Percentiles rank a stretch among this genome's conserved stretches.
These are phyloP conservation scores for Caenorhabditis sp. DNA, from an alignment of 2,888 invertebrate species.

Conservation along the genomic window DNA sequence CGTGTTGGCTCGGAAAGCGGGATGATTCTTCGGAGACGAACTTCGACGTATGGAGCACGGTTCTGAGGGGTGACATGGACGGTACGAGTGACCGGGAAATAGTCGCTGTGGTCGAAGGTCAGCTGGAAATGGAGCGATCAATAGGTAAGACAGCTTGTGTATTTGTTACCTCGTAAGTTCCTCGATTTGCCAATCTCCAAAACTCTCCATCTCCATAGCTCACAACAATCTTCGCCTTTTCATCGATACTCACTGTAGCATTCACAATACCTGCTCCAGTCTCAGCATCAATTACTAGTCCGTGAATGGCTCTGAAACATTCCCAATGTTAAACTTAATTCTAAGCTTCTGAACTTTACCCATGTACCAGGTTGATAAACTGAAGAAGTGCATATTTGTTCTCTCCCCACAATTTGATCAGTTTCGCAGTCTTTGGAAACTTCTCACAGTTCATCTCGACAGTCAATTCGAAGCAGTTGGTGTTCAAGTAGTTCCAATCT, in stretches of 20 bases:
- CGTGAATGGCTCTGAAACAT: slow-evolving; percentile 85
- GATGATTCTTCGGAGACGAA: slow-evolving; percentile 49
- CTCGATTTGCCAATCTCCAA: slow-evolving; percentile 94
- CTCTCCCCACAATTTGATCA: slow-evolving; percentile 91
- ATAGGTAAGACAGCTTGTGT: no score
- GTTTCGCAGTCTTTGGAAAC: slow-evolving; percentile 89
- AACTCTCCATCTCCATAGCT: slow-evolving; percentile 92
- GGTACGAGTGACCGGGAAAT: slow-evolving; percentile 65
- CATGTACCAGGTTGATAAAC: slow-evolving; percentile 90
- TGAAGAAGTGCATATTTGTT: slow-evolving; percentile 91
- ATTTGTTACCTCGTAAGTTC: slow-evolving; percentile 87
- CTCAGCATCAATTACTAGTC: slow-evolving; percentile 89
- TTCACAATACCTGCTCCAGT: slow-evolving; percentile 87
- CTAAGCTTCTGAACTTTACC: slow-evolving; percentile 53
- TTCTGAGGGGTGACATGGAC: slow-evolving; percentile 66
- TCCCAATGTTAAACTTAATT: neutral
- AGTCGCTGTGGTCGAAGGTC: slow-evolving; percentile 77
- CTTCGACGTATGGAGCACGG: slow-evolving; percentile 64
- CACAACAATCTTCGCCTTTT: slow-evolving; percentile 90
- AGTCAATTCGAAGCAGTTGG: slow-evolving; percentile 95
- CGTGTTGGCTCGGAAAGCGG: slow-evolving; percentile 34
- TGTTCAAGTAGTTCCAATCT: slow-evolving; percentile 96
- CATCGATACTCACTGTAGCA: slow-evolving; percentile 89
- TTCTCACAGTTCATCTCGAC: slow-evolving; percentile 95
- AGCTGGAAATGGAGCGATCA: slow-evolving; percentile 68